Percentiles rank a stretch among this genome's conserved stretches.
These are phyloP conservation scores for Decapterus maruadsi DNA, from an alignment of 2,797 vertebrate genomes.

Conservation along the genomic window DNA sequence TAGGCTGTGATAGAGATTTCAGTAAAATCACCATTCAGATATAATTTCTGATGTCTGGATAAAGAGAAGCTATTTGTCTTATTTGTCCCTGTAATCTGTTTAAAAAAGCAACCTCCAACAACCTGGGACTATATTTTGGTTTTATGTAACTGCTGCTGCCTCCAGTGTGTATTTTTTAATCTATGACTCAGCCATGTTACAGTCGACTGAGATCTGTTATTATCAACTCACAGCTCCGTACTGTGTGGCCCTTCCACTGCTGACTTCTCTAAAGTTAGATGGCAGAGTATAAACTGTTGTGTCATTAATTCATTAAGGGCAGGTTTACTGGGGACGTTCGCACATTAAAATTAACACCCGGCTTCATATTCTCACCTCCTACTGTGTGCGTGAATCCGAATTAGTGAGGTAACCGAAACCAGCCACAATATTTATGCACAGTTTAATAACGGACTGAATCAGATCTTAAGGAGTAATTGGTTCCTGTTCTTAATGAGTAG, in stretches of 20 bases:
- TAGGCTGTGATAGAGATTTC: background rate
- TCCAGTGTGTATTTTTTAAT: conserved; percentile 31
- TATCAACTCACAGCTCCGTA: conserved; percentile 39
- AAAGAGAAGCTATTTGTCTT: background rate
- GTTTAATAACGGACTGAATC: background rate
- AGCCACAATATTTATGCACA: conserved; percentile 20
- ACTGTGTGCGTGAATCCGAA: conserved; percentile 15
- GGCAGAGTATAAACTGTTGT: conserved; percentile 5
- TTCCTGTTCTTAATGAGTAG: background rate
- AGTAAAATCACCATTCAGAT: background rate
- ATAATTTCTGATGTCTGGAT: background rate
- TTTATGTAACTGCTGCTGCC: conserved; percentile 51
- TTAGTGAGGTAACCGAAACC: conserved; percentile 8
- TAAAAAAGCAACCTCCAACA: conserved; percentile 19
- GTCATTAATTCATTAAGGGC: conserved; percentile 37
- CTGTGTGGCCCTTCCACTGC: background rate
- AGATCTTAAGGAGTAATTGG: background rate
- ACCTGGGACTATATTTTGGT: conserved; percentile 5
- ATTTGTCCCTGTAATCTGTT: conserved; percentile 3
- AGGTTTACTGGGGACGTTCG: conserved; percentile 13
- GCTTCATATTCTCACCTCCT: conserved; percentile 39
- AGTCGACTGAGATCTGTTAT: conserved; percentile 43
- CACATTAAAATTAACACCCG: conserved; percentile 40
- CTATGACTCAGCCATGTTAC: conserved; percentile 49
- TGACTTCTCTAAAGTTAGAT: conserved; percentile 33